phyloP scores from a whole-genome alignment of 2,113 vertebrate species.

The Brienomyrus longianalis region DNA sequence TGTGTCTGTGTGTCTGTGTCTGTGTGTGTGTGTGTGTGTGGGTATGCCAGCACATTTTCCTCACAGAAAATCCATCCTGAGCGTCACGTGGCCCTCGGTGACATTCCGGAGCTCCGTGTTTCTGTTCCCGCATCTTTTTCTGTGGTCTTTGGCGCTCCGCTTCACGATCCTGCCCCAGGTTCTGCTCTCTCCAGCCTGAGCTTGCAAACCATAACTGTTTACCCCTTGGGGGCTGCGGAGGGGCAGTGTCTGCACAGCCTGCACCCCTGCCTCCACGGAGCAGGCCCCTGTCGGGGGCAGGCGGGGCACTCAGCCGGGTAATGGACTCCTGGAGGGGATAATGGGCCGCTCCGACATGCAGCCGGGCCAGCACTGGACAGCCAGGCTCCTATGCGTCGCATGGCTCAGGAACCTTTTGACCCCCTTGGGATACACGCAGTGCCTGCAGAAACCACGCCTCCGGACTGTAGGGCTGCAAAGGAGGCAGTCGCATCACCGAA shows the following conservation, averaged over 20 bases:
- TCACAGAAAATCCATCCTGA: background rate
- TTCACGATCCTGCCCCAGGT: background rate
- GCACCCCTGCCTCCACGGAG: conserved; percentile 30
- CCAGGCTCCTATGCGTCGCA: background rate
- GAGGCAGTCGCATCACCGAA: background rate
- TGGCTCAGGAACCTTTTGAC: background rate
- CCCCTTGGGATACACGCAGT: background rate
- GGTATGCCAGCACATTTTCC: too few species aligned
- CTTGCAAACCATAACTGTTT: conserved; percentile 1
- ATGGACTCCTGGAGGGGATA: conserved; percentile 47
- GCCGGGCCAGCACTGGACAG: background rate
- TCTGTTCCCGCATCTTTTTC: background rate
- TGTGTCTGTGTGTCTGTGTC: too few species aligned
- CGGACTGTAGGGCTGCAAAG: background rate
- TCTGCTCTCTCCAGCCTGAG: background rate
- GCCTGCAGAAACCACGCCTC: background rate
- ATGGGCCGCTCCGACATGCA: conserved; percentile 39
- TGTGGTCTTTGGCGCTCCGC: background rate
- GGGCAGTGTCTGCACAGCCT: background rate
- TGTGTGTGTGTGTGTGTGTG: too few species aligned
- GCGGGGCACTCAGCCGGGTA: conserved; percentile 34
- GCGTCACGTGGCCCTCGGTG: background rate
- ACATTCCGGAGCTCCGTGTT: background rate
- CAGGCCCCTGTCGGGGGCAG: conserved; percentile 26
- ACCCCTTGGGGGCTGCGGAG: background rate